Base-by-base conservation (phyloP, 2,888 invertebrate genomes). In the Drymonia ruficornis region DNA sequence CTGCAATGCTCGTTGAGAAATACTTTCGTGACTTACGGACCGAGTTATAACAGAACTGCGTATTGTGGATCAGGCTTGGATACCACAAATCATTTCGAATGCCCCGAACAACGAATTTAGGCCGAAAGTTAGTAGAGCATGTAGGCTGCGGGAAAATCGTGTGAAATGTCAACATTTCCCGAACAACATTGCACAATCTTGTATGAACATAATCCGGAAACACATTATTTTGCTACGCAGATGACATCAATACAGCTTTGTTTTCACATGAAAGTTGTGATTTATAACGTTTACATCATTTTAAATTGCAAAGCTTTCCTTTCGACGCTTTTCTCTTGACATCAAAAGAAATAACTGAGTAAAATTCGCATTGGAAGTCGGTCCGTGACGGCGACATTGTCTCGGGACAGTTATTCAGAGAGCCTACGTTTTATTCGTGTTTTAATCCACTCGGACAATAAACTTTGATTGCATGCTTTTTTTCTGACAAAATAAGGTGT, bases 1-100 rank as follows among this genome's bases (percentile, higher is more conserved):
- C 81, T 86, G 88, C 89, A 83, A 78, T 84, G 80, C 79, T 85
- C 80, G 80, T 80, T 76, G 81, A 76, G 80, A 84, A 88, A 90
- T 89, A 89, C 86, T 88, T 89, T 81, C 72, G 83, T 82, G 85
- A 87, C 82, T 89, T 89, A 87, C 85, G 80, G 78, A 78, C 70
- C 80, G 76, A 88, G 82, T 87, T 89, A 86, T 80, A 84, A 82
- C 86, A 86, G 84, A 83, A 81, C 73, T 75, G 76, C 81, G 81
- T 82, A 83, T 84, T 82, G 81, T 76, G 72, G 75, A 72, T 45
- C 72, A 70, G 69, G 74, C 59, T 50, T 50, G 69, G 68, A 73
- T 75, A 76, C 69, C 76, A 84, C 83, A 86, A 85, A 87, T 87
- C 85, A 86, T 86, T 81, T 72, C 70, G 69, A 73, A 72, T 61